A percentile compares a stretch with the other conserved stretches of the same genome.
Conservation (phyloP, 2,888 invertebrate species). For the Drosophila pegasa region DNA sequence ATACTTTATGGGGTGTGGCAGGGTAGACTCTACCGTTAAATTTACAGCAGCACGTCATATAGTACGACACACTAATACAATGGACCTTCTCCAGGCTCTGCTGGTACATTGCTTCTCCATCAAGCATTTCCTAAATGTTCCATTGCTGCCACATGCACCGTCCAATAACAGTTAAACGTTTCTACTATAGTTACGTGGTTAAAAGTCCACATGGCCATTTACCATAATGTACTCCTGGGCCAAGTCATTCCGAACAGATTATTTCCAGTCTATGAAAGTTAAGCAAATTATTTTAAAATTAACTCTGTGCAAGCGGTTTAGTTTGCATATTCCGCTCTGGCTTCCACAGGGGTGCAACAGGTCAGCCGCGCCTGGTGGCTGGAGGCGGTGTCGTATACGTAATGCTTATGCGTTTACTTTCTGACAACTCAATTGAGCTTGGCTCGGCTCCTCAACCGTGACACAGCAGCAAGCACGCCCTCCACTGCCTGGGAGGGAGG, state of each 20-base stretch:
- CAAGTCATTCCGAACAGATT: neutral
- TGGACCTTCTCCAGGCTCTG: neutral
- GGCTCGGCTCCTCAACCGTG: neutral
- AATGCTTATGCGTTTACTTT: constrained; percentile 34
- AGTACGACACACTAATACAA: no score
- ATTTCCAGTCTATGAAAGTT: neutral
- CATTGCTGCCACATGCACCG: neutral
- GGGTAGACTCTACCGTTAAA: no score
- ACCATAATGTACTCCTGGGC: neutral
- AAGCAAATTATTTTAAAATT: neutral
- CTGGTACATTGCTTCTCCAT: neutral
- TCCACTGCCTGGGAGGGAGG: neutral
- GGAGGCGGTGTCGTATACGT: constrained; percentile 33
- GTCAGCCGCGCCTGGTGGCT: neutral
- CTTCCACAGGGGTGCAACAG: neutral
- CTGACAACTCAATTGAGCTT: constrained; percentile 25
- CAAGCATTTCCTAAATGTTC: neutral
- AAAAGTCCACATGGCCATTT: neutral
- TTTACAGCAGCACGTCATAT: no score
- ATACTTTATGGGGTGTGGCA: no score
- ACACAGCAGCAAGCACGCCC: constrained; percentile 1
- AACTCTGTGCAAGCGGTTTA: neutral
- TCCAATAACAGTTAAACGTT: neutral
- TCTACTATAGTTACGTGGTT: neutral
- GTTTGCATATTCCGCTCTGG: neutral